Conservation (phyloP, 2,797 vertebrate genomes). For the Enteromius radiatus region DNA sequence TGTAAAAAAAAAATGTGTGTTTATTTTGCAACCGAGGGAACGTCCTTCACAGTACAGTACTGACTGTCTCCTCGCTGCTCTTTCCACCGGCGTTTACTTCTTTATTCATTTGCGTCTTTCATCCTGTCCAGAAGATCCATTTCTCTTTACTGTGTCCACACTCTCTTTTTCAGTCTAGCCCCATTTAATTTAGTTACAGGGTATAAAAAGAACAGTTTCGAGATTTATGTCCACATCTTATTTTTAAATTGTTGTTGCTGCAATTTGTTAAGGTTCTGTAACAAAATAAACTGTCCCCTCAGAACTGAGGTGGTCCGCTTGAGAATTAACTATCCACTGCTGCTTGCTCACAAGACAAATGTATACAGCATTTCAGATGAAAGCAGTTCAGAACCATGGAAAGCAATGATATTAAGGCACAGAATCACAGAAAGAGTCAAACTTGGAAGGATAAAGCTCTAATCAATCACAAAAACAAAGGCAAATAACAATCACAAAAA, state of each 20-base stretch:
- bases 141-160: background rate
- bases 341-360: background rate
- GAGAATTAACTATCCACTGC: background rate
- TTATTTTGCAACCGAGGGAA: conserved; percentile 44
- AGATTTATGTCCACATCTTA: background rate
- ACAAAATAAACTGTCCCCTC: conserved; percentile 23
- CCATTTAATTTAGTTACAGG: conserved; percentile 25
- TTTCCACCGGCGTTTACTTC: conserved; percentile 17
- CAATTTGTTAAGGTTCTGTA: background rate
- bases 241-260: conserved; percentile 2
- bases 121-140: conserved; percentile 34
- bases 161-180: conserved; percentile 14
- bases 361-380: background rate
- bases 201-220: background rate
- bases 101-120: conserved; percentile 28
- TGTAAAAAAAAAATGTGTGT: conserved; percentile 21
- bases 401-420: background rate
- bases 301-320: background rate
- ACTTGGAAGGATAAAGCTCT: background rate
- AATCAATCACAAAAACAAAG: background rate
- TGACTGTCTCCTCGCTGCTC: background rate
- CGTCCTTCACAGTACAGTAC: conserved; percentile 38
- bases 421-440: background rate
- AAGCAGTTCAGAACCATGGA: background rate
- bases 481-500: background rate